Evolutionary conservation across 1,140 invertebrate species (phyloP).

Genomic region (Oedothorax gibbosus): DNA sequence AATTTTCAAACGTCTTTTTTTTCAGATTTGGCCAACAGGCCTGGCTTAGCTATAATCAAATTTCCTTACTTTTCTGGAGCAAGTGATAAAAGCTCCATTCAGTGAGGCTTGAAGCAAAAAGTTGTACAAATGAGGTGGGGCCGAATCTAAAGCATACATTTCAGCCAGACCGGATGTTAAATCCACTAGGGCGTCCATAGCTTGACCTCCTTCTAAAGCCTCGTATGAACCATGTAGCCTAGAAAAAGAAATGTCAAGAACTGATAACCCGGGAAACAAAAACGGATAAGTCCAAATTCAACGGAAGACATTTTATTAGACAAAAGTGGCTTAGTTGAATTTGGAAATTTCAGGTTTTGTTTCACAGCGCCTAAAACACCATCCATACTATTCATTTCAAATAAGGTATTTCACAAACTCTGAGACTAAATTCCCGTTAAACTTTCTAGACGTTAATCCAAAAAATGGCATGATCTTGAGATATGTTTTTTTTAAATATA

Average conservation of each 20-base stretch:
- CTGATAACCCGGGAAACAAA: too few species aligned
- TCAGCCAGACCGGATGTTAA: conserved; percentile 83
- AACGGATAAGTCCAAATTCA: too few species aligned
- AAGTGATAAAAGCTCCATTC: conserved; percentile 75
- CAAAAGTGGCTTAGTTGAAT: too few species aligned
- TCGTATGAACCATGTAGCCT: conserved; percentile 80
- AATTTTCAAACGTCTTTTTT: neutral
- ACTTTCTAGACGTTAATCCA: too few species aligned
- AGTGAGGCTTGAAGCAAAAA: conserved; percentile 70
- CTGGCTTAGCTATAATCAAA: neutral
- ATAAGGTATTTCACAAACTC: too few species aligned
- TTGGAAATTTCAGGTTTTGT: too few species aligned
- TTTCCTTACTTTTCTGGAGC: conserved; percentile 72
- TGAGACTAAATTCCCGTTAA: too few species aligned
- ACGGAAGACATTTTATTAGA: too few species aligned
- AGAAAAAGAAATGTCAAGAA: neutral
- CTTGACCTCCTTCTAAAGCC: conserved; percentile 74
- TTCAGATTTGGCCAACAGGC: neutral
- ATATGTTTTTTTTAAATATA: too few species aligned
- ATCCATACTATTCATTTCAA: too few species aligned
- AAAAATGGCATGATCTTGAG: too few species aligned
- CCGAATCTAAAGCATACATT: conserved; percentile 74
- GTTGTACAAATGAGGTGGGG: conserved; percentile 51
- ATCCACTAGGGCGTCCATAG: conserved; percentile 80
- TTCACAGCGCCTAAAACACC: too few species aligned